These are phyloP conservation scores for Otocyon megalotis DNA, from an alignment of 2,113 vertebrate genomes.

Conservation along the genomic window DNA sequence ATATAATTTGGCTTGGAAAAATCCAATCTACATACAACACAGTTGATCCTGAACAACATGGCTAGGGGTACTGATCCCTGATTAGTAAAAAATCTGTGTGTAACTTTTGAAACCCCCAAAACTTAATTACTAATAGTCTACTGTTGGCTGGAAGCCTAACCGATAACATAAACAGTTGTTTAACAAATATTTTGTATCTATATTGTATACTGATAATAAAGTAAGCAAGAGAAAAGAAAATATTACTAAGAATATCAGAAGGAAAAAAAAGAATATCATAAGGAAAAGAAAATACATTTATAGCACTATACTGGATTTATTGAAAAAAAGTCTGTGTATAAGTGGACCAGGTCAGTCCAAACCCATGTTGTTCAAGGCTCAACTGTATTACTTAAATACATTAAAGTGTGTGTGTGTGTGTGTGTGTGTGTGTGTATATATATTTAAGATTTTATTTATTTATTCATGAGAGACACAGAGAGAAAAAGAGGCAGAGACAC, in stretches of 20 bases:
- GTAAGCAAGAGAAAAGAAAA: not conserved
- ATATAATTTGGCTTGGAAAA: constrained; percentile 28
- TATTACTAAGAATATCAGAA: not conserved
- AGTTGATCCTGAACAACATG: not conserved
- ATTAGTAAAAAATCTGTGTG: not conserved
- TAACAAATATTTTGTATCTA: not conserved
- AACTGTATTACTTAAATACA: not conserved
- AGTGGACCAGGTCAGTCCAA: not conserved
- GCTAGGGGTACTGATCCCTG: not conserved
- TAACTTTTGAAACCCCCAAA: not conserved
- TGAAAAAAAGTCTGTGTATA: not conserved
- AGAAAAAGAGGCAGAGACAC: not conserved
- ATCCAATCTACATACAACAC: not conserved
- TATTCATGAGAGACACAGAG: not conserved
- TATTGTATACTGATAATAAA: not conserved
- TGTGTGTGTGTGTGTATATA: too few relatives aligned
- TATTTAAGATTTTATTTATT: not conserved
- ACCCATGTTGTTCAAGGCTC: not conserved
- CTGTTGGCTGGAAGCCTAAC: not conserved
- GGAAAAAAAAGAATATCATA: not conserved
- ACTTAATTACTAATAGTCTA: not conserved
- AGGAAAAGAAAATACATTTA: not conserved
- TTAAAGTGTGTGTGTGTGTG: not conserved
- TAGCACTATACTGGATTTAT: not conserved
- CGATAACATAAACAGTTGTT: not conserved